Evolutionary conservation across 2,797 vertebrate species (phyloP).

Genomic region (Zonotrichia albicollis): DNA sequence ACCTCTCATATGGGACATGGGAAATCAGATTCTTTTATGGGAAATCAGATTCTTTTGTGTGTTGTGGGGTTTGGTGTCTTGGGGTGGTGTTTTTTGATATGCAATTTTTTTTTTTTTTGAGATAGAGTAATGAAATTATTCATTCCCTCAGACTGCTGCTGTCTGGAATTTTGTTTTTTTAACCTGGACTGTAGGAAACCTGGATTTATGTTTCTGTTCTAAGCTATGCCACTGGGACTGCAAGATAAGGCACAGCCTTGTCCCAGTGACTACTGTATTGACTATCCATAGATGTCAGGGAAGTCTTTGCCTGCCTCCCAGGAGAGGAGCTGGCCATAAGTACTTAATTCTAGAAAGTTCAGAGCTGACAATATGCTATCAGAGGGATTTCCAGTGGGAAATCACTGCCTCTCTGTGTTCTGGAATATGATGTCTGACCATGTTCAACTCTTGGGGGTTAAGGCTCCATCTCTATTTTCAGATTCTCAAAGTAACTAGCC

Average conservation of each 20-base stretch:
- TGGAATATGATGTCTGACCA: slow-evolving; percentile 2
- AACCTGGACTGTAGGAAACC: not conserved
- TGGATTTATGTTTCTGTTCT: not conserved
- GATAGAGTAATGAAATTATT: not conserved
- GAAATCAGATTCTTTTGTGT: not conserved
- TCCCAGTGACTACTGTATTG: not conserved
- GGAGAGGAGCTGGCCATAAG: not conserved
- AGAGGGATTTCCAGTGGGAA: slow-evolving; percentile 27
- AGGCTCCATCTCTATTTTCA: not conserved
- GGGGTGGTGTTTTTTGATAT: not conserved
- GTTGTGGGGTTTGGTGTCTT: not conserved
- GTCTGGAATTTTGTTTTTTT: not conserved
- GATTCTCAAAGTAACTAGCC: not conserved
- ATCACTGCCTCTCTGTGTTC: not conserved
- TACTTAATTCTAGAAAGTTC: slow-evolving; percentile 40
- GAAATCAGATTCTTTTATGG: not conserved
- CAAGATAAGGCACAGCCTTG: not conserved
- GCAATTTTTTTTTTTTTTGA: not conserved
- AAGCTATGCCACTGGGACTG: not conserved
- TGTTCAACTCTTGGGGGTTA: not conserved
- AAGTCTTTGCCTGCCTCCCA: slow-evolving; percentile 3
- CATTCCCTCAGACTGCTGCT: not conserved
- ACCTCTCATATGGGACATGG: not conserved
- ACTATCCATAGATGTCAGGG: not conserved
- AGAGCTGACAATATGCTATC: slow-evolving; percentile 3